These are phyloP conservation scores for Dichetophora obliterata DNA, from an alignment of 2,888 invertebrate species.

Conservation along the genomic window DNA sequence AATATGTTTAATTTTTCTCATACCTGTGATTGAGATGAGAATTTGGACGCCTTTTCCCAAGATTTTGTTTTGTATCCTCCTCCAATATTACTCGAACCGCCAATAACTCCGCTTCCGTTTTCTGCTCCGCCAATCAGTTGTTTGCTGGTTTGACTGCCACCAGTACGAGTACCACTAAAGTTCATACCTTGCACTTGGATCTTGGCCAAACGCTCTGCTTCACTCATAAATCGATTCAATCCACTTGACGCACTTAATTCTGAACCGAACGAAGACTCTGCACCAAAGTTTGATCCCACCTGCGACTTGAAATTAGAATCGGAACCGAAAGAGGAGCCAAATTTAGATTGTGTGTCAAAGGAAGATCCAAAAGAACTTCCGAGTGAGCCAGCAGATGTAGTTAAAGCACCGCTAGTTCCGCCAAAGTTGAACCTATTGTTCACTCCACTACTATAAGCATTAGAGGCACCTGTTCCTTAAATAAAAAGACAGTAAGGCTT, in stretches of 20 bases:
- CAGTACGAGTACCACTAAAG: conserved; percentile 53
- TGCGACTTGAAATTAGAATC: conserved; percentile 45
- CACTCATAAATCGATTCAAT: conserved; percentile 60
- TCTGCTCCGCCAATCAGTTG: conserved; percentile 27
- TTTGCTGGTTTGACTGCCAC: conserved; percentile 53
- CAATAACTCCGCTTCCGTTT: conserved; percentile 25
- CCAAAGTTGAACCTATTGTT: conserved; percentile 13
- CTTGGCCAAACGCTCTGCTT: conserved; percentile 65
- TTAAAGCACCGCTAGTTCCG: conserved; percentile 38
- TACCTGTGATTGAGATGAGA: conserved; percentile 69
- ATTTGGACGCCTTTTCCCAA: conserved; percentile 69
- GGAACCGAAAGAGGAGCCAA: conserved; percentile 49
- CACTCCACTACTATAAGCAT: conserved; percentile 6
- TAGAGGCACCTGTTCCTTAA: conserved; percentile 24
- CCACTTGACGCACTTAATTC: conserved; percentile 48
- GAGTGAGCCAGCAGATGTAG: conserved; percentile 41
- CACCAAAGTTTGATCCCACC: conserved; percentile 49
- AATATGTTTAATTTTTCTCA: background rate
- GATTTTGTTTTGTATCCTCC: conserved; percentile 63
- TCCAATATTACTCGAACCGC: conserved; percentile 41
- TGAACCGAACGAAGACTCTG: conserved; percentile 43
- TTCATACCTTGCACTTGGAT: conserved; percentile 60
- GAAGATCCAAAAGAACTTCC: conserved; percentile 44
- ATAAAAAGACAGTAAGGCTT: background rate
- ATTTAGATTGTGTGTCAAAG: conserved; percentile 45